Evolutionary conservation across 2,113 vertebrate species (phyloP).

Genomic region (Rhadina sibilatrix): DNA sequence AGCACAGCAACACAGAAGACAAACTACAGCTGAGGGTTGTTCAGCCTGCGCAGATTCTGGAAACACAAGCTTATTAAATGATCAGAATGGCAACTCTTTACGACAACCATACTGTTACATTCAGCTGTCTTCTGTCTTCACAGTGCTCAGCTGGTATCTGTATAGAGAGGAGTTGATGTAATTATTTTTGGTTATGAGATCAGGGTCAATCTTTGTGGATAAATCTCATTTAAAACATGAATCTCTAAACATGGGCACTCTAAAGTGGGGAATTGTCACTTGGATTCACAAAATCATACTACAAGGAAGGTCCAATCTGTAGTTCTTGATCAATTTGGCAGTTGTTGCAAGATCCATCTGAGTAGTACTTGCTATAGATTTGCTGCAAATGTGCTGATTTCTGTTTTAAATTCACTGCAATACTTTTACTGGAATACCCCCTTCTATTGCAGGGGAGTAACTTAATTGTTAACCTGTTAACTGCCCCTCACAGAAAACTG

Average conservation of each 20-base stretch:
- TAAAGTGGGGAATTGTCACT: background rate
- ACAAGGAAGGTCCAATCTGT: background rate
- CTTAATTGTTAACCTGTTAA: background rate
- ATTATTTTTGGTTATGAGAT: background rate
- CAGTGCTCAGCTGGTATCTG: slow-evolving; percentile 58
- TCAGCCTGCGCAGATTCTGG: background rate
- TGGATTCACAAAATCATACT: background rate
- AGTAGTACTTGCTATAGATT: background rate
- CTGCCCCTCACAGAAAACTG: background rate
- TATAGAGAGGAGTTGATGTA: background rate
- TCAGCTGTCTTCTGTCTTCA: background rate
- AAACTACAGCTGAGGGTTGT: background rate
- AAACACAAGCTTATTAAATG: background rate
- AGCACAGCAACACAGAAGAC: background rate
- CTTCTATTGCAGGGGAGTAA: background rate
- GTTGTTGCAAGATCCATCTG: background rate
- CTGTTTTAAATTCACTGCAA: background rate
- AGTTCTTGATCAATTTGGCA: background rate
- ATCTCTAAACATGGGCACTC: background rate
- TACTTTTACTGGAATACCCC: background rate
- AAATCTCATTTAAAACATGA: background rate
- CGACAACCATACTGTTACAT: background rate
- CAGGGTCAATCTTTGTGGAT: background rate
- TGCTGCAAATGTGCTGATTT: background rate
- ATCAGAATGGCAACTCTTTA: background rate